A percentile compares a stretch with the other conserved stretches of the same genome.
phyloP scores from a whole-genome alignment of 2,797 vertebrate species.

The Macropus fuliginosus region DNA sequence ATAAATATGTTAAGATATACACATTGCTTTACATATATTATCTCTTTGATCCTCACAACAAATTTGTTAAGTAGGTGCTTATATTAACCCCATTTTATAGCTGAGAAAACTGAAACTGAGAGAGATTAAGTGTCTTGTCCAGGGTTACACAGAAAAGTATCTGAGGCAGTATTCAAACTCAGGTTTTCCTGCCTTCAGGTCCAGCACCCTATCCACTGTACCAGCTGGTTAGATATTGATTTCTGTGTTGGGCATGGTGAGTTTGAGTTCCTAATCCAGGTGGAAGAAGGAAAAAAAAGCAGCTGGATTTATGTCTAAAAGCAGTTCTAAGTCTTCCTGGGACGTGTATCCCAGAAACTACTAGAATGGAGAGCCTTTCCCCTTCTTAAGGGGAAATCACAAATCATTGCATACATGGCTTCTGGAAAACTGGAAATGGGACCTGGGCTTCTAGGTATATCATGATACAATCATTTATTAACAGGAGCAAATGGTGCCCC shows the following conservation, averaged over 20 bases:
- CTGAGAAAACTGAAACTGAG: background rate
- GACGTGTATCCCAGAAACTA: background rate
- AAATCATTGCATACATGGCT: background rate
- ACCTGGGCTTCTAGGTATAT: background rate
- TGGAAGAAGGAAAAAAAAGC: background rate
- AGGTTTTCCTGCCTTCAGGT: background rate
- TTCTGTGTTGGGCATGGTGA: background rate
- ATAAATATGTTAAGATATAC: too few relatives aligned
- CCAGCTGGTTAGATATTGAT: background rate
- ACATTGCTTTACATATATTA: too few relatives aligned
- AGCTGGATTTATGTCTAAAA: background rate
- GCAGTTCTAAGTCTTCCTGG: background rate
- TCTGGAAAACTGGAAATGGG: background rate
- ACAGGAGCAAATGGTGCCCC: background rate
- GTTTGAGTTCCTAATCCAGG: background rate
- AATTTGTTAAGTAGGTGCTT: too few relatives aligned
- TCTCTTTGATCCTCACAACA: too few relatives aligned
- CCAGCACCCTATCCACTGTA: background rate
- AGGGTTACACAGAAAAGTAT: background rate
- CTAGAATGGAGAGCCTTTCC: background rate
- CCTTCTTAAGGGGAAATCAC: background rate
- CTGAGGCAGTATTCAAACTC: background rate
- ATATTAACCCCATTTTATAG: background rate
- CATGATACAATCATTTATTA: background rate
- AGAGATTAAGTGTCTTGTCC: background rate